Conservation (phyloP, 2,797 vertebrate species). For the Babyrousa celebensis region DNA sequence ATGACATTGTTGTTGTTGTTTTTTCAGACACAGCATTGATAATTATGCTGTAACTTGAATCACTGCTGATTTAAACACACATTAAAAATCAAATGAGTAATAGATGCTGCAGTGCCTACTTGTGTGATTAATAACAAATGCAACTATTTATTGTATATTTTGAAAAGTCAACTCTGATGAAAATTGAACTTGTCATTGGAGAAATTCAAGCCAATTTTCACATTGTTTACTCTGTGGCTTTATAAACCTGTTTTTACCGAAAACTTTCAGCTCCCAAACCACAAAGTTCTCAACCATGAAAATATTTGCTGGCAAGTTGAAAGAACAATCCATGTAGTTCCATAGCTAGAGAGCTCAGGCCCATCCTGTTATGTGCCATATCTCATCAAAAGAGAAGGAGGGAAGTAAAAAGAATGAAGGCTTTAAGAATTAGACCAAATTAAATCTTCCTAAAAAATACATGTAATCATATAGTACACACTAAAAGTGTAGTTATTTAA, state of each 20-base stretch:
- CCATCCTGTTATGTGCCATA: no score
- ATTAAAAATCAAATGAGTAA: background rate
- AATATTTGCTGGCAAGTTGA: background rate
- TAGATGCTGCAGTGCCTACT: background rate
- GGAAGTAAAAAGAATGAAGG: background rate
- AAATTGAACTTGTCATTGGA: background rate
- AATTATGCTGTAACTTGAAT: background rate
- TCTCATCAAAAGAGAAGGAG: background rate
- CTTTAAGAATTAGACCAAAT: background rate
- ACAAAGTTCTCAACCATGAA: fast-evolving
- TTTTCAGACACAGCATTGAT: background rate
- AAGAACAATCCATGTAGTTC: background rate
- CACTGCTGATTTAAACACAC: background rate
- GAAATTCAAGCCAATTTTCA: background rate
- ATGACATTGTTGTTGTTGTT: background rate
- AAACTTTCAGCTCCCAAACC: background rate
- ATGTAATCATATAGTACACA: background rate
- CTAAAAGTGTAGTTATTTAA: background rate
- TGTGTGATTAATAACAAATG: background rate
- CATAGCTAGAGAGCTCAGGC: background rate
- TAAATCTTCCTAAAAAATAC: background rate
- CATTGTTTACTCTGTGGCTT: background rate
- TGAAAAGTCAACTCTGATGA: background rate
- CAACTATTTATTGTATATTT: background rate
- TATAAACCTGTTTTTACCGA: background rate